Conservation (phyloP, 2,797 vertebrate genomes). For the Rhinogobio ventralis region DNA sequence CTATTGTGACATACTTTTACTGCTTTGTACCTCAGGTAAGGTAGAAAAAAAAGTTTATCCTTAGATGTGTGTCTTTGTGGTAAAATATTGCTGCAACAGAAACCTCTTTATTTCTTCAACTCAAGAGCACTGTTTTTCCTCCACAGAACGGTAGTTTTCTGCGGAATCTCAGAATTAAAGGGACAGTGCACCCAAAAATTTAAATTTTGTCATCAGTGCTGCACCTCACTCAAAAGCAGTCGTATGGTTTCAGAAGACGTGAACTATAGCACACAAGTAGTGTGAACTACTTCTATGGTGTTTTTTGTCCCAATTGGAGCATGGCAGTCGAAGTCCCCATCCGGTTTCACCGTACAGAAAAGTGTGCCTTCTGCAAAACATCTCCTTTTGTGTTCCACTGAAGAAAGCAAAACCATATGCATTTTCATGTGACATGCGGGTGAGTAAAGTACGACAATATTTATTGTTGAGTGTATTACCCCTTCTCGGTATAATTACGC, state of each 20-base stretch:
- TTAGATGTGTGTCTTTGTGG: neutral
- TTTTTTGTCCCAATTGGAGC: neutral
- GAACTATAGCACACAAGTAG: neutral
- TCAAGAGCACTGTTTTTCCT: neutral
- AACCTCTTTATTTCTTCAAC: neutral
- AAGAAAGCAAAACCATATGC: neutral
- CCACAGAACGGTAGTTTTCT: neutral
- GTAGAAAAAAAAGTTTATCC: neutral
- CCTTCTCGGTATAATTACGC: neutral
- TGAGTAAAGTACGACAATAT: neutral
- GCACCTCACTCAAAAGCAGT: neutral
- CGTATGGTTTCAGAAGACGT: neutral
- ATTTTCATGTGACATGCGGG: neutral
- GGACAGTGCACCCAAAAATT: neutral
- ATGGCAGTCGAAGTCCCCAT: neutral
- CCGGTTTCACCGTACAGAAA: no score
- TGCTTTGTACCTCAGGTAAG: neutral
- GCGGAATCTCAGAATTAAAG: neutral
- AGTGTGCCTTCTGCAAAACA: neutral
- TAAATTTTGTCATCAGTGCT: neutral
- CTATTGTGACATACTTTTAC: constrained; percentile 4
- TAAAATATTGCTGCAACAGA: neutral
- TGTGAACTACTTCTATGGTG: neutral
- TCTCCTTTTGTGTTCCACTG: neutral
- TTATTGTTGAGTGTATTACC: neutral